These are phyloP conservation scores for Temnothorax nylanderi DNA, from an alignment of 1,140 invertebrate species.

Conservation along the genomic window DNA sequence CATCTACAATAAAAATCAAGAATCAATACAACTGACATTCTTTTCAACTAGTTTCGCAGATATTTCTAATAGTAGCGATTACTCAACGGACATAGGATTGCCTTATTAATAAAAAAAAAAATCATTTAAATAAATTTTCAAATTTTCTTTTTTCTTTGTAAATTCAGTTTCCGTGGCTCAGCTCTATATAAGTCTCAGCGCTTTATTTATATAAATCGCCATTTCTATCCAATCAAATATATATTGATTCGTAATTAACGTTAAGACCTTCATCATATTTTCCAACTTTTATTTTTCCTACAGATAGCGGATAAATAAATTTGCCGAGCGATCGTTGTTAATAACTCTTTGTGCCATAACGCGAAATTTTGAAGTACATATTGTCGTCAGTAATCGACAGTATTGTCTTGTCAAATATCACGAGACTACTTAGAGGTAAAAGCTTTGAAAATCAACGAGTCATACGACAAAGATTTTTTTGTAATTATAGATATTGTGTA, in stretches of 20 bases:
- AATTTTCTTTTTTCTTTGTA: background rate
- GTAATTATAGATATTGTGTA: slow-evolving; percentile 75
- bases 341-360: slow-evolving; percentile 78
- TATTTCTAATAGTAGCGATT: slow-evolving; percentile 15
- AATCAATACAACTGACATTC: background rate
- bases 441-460: slow-evolving; percentile 61
- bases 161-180: background rate
- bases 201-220: background rate
- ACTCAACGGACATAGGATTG: background rate
- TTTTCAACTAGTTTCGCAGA: background rate
- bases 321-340: slow-evolving; percentile 53
- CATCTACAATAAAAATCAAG: background rate
- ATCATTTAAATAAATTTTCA: slow-evolving; percentile 2
- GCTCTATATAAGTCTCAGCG: slow-evolving; percentile 23
- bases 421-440: slow-evolving; percentile 56
- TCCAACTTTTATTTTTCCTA: slow-evolving; percentile 23
- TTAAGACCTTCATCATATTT: background rate
- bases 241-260: slow-evolving; percentile 23
- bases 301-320: slow-evolving; percentile 58
- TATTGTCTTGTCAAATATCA: slow-evolving; percentile 43
- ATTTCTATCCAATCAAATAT: slow-evolving; percentile 31
- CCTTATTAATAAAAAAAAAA: background rate
- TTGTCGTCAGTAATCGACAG: slow-evolving; percentile 24
- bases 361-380: slow-evolving; percentile 71
- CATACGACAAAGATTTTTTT: slow-evolving; percentile 68